These are phyloP conservation scores for Cerceris rybyensis DNA, from an alignment of 2,888 invertebrate species.

Conservation along the genomic window DNA sequence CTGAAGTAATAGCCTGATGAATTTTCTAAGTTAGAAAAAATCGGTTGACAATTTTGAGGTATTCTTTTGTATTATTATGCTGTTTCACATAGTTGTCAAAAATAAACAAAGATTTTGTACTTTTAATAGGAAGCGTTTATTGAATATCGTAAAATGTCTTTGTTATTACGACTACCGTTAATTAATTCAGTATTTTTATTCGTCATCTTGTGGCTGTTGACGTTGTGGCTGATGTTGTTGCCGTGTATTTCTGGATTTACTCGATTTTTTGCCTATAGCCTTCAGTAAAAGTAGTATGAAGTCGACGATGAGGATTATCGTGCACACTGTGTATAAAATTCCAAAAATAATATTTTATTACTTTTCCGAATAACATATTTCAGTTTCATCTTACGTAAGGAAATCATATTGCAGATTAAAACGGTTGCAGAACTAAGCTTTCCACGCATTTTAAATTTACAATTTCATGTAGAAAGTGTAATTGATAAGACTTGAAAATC, in stretches of 20 bases:
- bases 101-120: too few relatives aligned
- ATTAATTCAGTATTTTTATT: not conserved
- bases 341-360: not conserved
- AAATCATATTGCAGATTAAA: too few relatives aligned
- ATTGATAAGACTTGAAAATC: too few relatives aligned
- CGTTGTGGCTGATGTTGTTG: not conserved
- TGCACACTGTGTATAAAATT: conserved; percentile 2
- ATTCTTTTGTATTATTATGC: too few relatives aligned
- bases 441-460: too few relatives aligned
- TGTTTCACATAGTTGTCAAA: too few relatives aligned
- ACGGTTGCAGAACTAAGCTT: too few relatives aligned
- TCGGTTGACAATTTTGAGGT: too few relatives aligned
- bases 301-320: conserved; percentile 4
- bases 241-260: not conserved
- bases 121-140: not conserved
- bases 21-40: too few relatives aligned
- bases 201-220: not conserved
- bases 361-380: not conserved
- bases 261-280: conserved; percentile 3
- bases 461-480: too few relatives aligned
- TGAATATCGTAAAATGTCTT: not conserved
- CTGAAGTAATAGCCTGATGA: not conserved
- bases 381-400: not conserved
- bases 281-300: not conserved
- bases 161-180: not conserved